Base-by-base conservation (phyloP, 2,888 invertebrate genomes). In the Lasioglossum leucozonium region DNA sequence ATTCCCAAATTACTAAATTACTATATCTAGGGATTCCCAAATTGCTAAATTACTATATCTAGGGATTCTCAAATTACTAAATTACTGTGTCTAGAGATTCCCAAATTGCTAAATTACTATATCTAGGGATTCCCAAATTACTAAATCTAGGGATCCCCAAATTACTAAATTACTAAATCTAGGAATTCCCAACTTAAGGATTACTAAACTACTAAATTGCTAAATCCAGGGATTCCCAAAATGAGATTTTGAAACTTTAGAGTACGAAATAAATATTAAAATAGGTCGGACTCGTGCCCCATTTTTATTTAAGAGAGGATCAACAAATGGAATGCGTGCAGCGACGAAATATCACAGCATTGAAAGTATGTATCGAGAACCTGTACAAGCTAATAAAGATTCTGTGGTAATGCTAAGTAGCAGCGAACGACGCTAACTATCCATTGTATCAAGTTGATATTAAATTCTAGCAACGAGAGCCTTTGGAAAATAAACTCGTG, bases 401-500 rank as follows among this genome's bases (percentile, higher is more conserved):
- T 22, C 67, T 67, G 37, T 37, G 37, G 37, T 18, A 37, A 67
- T 67, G 34, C 37, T 67, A 37, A 67, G 67, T 67, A 67, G 67
- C 67, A 67, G 34, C 8, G 37, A 67, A n/a, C 10, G 67, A 67
- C 37, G 37, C 34, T 67, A 67, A 67, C 22, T 67, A 67, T 67
- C 67, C 67, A 67, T 67, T 67, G 67, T 67, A 55, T 30, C 16
- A 51, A 16, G 10, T 71, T 18, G 40, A 18, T 11, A 58, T 22
- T 30, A 26, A 40, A 42, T 30, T 26, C 16, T 30, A 65, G 22
- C 18, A 62, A 42, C 58, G 58, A 40, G 42, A 11, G 74, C 16
- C 26, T n/a, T 37, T 8, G 26, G 26, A 42, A 42, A 67, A 76
- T 51, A n/a, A 44, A 47, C 44, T 67, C 44, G 34, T 65, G 34